Evolutionary conservation across 1,140 invertebrate species (phyloP), one percentile per base, ranked within the genome.

Genomic region (Monochamus saltuarius): DNA sequence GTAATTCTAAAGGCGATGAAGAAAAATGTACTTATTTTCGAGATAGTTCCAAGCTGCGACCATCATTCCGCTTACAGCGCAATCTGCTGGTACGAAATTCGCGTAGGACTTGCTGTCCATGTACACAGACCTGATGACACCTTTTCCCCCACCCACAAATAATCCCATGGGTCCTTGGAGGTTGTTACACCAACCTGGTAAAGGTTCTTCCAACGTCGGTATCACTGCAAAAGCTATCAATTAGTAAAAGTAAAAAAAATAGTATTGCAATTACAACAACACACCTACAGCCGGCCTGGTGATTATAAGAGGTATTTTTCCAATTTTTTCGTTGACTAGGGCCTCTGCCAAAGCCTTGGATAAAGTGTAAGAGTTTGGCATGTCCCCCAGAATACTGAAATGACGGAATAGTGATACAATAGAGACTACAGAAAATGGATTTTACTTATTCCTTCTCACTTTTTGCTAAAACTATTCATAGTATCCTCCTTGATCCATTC

Each of bases 181-280:
- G 71, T 95, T 96, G 71, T 96, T 94, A 3, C 91, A 94, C 94
- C 94, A 98, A 34, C 94, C 93, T 0, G 88, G 87, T 2, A 91
- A 64, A 0, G 89, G 89, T 61, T 90, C 87, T 64, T 85, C 84
- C 84, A 85, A 90, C 11, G 89, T 81, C 14, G 89, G 88, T 37
- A 68, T 61, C 10, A 68, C 66, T 65, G 54, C 7, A 57, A 59
- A 17, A 40, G 51, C 36, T 4, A 52, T 4, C n/a, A 42, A 13
- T 13, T 13, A 4, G 2, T 42, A 46, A 35, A 9, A 29, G 29
- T 39, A 0, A 1, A n/a, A 13, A 17, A 54, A 34, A 56, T 22
- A 61, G 10, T 37, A 7, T 54, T 13, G 22, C 4, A 2, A 6
- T 49, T 14, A 19, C 6, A n/a, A 42, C 6, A 16, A 57, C 60